A percentile compares a stretch with the other conserved stretches of the same genome.
These are phyloP conservation scores for Mamestra configurata DNA, from an alignment of 1,140 invertebrate genomes.

Conservation along the genomic window DNA sequence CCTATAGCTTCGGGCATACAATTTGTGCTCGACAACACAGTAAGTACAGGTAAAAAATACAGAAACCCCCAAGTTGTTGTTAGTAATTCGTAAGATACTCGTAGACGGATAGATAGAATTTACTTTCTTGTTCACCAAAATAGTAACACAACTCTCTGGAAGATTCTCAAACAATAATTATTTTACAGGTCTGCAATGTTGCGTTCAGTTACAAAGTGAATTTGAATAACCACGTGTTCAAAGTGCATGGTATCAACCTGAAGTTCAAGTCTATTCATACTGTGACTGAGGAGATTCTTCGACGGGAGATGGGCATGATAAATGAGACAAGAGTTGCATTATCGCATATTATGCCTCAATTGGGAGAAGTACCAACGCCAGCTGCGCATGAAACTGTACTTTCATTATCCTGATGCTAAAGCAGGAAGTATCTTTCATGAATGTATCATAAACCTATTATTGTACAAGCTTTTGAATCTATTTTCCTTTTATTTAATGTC, in stretches of 20 bases:
- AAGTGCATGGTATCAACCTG: constrained; percentile 83
- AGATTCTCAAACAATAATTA: not conserved
- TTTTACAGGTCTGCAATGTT: constrained; percentile 83
- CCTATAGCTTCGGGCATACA: too few relatives aligned
- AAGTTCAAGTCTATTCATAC: constrained; percentile 86
- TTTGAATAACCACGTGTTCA: constrained; percentile 84
- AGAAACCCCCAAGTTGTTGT: too few relatives aligned
- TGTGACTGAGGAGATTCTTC: constrained; percentile 80
- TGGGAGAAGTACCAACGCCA: constrained; percentile 69
- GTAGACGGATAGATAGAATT: too few relatives aligned
- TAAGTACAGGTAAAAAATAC: too few relatives aligned
- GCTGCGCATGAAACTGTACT: constrained; percentile 76
- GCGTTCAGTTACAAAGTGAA: constrained; percentile 87
- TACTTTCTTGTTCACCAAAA: too few relatives aligned
- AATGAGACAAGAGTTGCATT: constrained; percentile 74
- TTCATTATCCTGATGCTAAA: constrained; percentile 10
- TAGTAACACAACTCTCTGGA: too few relatives aligned
- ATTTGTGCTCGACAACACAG: too few relatives aligned
- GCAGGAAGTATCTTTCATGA: not conserved
- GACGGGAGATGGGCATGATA: constrained; percentile 74
- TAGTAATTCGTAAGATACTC: too few relatives aligned
- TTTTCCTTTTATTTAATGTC: not conserved
- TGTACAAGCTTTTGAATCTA: constrained; percentile 5
- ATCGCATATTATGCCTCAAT: constrained; percentile 75
- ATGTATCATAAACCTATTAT: not conserved